Evolutionary conservation across 2,888 invertebrate genomes (phyloP), one percentile per base, ranked within the genome.

Genomic region (Aphrophora alni): DNA sequence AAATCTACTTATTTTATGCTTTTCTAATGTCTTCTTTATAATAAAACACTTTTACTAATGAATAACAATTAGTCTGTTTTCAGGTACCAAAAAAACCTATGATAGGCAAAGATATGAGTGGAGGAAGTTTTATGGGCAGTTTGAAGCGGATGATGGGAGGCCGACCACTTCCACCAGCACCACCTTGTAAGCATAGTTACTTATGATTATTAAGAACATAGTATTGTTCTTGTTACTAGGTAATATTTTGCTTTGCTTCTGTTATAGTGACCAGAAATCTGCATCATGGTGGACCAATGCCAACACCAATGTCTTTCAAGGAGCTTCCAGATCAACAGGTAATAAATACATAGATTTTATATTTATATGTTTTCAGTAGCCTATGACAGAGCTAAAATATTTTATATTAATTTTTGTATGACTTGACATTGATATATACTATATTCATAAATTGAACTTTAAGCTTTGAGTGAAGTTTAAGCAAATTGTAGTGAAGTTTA

Each of bases 81-180:
- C 80, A 80, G 80, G 25, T 69, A 10, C 38, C 69, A 1, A 24
- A 38, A 33, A 77, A 28, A 27, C 76, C 80, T 14, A 70, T 38
- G n/a, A 72, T 51, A 33, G 17, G 71, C 25, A 38, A 81, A 81
- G 28, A 81, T 59, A 21, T 77, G 24, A 33, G 80, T 51, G 82
- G 78, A 72, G 80, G 77, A 2, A 82, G 84, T 59, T 73, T 83
- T 14, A 82, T 84, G 77, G 84, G 84, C 68, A 84, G 85, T 71
- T 79, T 84, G 68, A 83, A 82, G 80, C 75, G 84, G 51, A 82
- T 84, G 77, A 83, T 84, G 73, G 83, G 84, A 12, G 83, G 82
- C n/a, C 81, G 84, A 25, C 84, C 83, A 10, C 81, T 82, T n/a
- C 83, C 83, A 12, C 80, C 82, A 75, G 69, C 84, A 17, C 83